phyloP scores from a whole-genome alignment of 2,797 vertebrate genomes.

The Sebastes elongatus region DNA sequence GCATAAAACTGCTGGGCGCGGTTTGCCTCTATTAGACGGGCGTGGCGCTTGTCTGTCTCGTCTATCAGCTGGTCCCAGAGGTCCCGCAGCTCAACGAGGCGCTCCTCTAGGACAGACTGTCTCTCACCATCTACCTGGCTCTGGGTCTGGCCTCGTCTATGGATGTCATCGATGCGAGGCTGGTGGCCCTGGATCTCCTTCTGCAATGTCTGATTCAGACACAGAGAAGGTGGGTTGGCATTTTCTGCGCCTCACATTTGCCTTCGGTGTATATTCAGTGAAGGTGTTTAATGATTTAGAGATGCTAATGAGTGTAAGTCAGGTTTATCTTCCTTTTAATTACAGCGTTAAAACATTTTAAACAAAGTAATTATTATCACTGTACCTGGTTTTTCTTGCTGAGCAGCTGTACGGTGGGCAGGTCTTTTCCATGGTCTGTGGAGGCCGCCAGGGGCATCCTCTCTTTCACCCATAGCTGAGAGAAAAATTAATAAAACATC shows the following conservation, averaged over 20 bases:
- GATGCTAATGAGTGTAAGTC: neutral
- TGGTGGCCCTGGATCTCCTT: constrained; percentile 97
- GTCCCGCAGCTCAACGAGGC: constrained; percentile 83
- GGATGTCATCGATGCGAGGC: constrained; percentile 91
- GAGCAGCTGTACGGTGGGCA: constrained; percentile 92
- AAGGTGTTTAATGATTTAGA: neutral
- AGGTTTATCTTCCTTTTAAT: neutral
- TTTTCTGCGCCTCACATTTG: neutral
- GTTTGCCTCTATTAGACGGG: constrained; percentile 86
- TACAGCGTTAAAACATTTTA: neutral
- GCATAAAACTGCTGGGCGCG: constrained; percentile 93
- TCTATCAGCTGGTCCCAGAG: constrained; percentile 88
- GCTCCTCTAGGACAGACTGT: constrained; percentile 79
- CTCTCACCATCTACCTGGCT: constrained; percentile 79
- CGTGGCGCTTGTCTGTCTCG: constrained; percentile 87
- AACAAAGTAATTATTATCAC: neutral
- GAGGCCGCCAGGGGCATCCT: constrained; percentile 90
- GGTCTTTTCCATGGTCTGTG: constrained; percentile 92
- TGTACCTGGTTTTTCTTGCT: constrained; percentile 96
- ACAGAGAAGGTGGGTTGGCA: neutral
- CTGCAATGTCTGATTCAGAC: constrained; percentile 87
- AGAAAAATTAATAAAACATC: constrained; percentile 23
- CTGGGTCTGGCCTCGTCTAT: constrained; percentile 78
- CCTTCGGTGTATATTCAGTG: neutral
- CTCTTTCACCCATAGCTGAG: constrained; percentile 93